Percentiles rank a stretch among this genome's conserved stretches.
Evolutionary conservation across 1,140 invertebrate genomes (phyloP).

Genomic region (Orussus abietinus): DNA sequence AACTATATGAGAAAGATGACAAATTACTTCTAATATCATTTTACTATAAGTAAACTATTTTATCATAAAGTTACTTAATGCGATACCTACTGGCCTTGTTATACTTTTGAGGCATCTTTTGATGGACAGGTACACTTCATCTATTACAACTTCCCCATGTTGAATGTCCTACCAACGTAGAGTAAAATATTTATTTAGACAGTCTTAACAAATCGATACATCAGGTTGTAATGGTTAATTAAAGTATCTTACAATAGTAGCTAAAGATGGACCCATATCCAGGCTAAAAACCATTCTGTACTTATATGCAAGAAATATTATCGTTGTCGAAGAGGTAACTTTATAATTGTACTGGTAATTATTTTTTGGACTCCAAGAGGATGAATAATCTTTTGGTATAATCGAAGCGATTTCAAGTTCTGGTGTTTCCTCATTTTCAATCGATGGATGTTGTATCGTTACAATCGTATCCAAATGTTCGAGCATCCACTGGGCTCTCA

Average conservation of each 20-base stretch:
- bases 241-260: slow-evolving; percentile 61
- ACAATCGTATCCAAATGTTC: slow-evolving; percentile 66
- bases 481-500: slow-evolving; percentile 73
- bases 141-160: slow-evolving; percentile 65
- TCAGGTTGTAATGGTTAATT: slow-evolving; percentile 3
- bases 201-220: slow-evolving; percentile 9
- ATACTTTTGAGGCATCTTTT: slow-evolving; percentile 63
- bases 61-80: slow-evolving; percentile 5
- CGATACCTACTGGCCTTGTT: slow-evolving; percentile 60
- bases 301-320: slow-evolving; percentile 56
- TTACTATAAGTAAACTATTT: slow-evolving; percentile 6
- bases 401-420: slow-evolving; percentile 66
- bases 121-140: slow-evolving; percentile 65
- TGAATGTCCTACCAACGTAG: slow-evolving; percentile 62
- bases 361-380: slow-evolving; percentile 52
- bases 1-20: slow-evolving; percentile 57
- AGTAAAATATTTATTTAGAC: slow-evolving; percentile 32
- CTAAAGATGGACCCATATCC: slow-evolving; percentile 76
- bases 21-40: slow-evolving; percentile 1
- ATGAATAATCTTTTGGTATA: slow-evolving; percentile 55
- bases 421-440: slow-evolving; percentile 42
- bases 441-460: slow-evolving; percentile 43
- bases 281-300: slow-evolving; percentile 75
- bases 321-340: slow-evolving; percentile 50
- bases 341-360: slow-evolving; percentile 57